Percentiles rank a stretch among this genome's conserved stretches.
Conservation (phyloP, 2,888 invertebrate genomes). For the Glaucopsyche alexis region DNA sequence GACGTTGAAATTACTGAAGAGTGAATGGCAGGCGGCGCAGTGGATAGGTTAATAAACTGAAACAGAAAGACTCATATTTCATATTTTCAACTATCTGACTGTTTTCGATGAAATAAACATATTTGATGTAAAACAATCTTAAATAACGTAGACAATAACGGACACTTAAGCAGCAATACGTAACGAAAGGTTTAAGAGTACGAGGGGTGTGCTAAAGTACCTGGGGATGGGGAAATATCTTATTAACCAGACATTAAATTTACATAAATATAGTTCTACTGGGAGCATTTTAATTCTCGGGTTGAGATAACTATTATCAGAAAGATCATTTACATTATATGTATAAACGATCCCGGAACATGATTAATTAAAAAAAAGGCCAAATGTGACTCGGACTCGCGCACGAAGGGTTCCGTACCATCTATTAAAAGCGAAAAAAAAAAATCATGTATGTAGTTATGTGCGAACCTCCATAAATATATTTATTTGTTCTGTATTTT, state of each 20-base stretch:
- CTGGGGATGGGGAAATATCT: background rate
- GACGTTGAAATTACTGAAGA: background rate
- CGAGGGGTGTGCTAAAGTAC: background rate
- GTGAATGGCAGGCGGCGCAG: background rate
- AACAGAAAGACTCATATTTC: background rate
- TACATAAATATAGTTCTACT: background rate
- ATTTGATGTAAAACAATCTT: background rate
- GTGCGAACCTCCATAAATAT: too few relatives aligned
- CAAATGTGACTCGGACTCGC: too few relatives aligned
- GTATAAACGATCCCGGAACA: too few relatives aligned
- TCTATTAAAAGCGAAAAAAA: too few relatives aligned
- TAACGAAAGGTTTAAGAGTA: background rate
- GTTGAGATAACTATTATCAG: background rate
- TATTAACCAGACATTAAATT: background rate
- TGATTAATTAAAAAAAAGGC: too few relatives aligned
- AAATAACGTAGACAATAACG: background rate
- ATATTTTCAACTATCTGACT: too few relatives aligned
- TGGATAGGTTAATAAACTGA: background rate
- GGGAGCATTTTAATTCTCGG: background rate
- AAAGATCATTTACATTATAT: background rate
- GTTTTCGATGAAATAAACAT: background rate
- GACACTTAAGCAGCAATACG: background rate
- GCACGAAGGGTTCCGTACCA: too few relatives aligned
- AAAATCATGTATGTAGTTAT: too few relatives aligned
- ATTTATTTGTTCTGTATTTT: too few relatives aligned